A percentile compares a stretch with the other conserved stretches of the same genome.
Evolutionary conservation across 37 sponge, comb jelly and placozoan species (phyloP).

Genomic region (Aplysina aerophoba): DNA sequence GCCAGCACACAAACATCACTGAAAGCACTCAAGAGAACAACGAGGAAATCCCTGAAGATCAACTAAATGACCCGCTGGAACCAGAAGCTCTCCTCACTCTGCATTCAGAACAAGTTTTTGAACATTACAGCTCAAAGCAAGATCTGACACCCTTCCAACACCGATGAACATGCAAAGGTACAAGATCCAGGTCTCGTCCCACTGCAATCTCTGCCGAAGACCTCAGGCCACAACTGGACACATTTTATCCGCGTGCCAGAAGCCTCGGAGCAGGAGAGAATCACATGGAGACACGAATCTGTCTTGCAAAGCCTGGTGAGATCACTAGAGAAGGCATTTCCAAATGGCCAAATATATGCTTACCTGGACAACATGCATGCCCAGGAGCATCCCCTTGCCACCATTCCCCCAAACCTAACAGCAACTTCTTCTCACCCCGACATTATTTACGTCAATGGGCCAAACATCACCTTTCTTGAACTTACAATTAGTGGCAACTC

Average conservation of each 20-base stretch:
- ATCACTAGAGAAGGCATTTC: slow-evolving; percentile 15
- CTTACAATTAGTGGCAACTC: slow-evolving; percentile 33
- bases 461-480: slow-evolving; percentile 35
- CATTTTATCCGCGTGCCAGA: slow-evolving; percentile 26
- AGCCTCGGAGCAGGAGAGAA: slow-evolving; percentile 26
- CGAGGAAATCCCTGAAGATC: no score
- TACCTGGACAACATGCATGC: slow-evolving; percentile 4
- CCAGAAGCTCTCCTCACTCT: no score
- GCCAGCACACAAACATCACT: background rate
- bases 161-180: slow-evolving; percentile 20
- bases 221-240: slow-evolving; percentile 27
- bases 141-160: slow-evolving; percentile 24
- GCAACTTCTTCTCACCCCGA: slow-evolving; percentile 36
- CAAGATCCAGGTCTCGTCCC: background rate
- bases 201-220: slow-evolving; percentile 18
- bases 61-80: no score
- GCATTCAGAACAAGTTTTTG: no score
- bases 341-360: slow-evolving; percentile 18
- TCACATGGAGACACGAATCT: slow-evolving; percentile 38
- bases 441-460: slow-evolving; percentile 18
- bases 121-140: no score
- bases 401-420: slow-evolving; percentile 34
- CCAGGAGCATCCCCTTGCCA: slow-evolving; percentile 13
- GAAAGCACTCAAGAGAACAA: background rate
- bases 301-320: background rate